Base-by-base conservation (phyloP, 2,888 invertebrate species). In the Oscheius sp. region DNA sequence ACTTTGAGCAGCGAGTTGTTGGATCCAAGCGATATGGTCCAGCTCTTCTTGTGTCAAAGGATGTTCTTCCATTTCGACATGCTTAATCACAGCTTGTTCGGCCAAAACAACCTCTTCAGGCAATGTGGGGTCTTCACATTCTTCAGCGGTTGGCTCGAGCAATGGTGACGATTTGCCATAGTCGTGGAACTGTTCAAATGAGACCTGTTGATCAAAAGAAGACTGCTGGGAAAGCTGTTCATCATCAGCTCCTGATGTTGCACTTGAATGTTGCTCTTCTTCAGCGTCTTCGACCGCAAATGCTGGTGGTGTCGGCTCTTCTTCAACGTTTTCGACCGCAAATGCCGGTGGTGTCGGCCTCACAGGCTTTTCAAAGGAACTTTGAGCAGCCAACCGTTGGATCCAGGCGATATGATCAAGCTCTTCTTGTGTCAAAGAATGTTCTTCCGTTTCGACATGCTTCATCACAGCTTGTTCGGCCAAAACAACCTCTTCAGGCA, bases 1-100 rank as follows among this genome's bases (percentile, higher is more conserved):
- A 2, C 75, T 72, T 58, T 82, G 79, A 47, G 75, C 72, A 9
- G 80, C 80, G 33, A 80, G 48, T 47, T 59, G 72, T 55, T 78
- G 76, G 21, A 80, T 78, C 65, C 68, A 68, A 13, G 78, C 78
- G 35, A 82, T 82, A 60, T 83, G 83, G 50, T 78, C 80, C 13
- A 82, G 77, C 65, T 79, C 79, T 32, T 65, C 76, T 77, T 77
- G 68, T 76, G 79, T 42, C 29, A 62, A 42, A 2, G 37, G 62
- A 7, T 62, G 62, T 37, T 62, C 62, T 3, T 29, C 13, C 29
- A 2, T 4, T 50, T 50, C 50, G 7, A 33, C 35, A 11, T 13
- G 21, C 53, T n/a, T 13, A 0, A 21, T 4, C 2, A n/a, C 21
- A 5, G 62, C 13, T 42, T n/a, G 10, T 35, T 79, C 77, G 65